These are phyloP conservation scores for Sinelater perroti DNA, from an alignment of 2,888 invertebrate species.

Conservation along the genomic window DNA sequence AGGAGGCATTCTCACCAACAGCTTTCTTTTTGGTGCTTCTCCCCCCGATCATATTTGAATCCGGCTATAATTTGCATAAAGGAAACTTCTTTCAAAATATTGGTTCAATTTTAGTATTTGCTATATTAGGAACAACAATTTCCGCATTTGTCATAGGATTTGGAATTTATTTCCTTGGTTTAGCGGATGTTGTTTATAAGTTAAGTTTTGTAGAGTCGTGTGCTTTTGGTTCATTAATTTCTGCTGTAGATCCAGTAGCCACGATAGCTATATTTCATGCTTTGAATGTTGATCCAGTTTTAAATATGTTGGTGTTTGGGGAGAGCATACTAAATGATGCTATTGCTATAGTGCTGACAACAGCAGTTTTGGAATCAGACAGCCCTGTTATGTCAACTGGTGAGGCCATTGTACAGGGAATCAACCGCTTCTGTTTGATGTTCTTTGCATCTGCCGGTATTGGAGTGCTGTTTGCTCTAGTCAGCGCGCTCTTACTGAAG, in stretches of 20 bases:
- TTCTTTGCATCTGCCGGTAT: conserved; percentile 98
- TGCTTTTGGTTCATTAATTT: conserved; percentile 97
- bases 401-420: conserved; percentile 86
- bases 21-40: conserved; percentile 96
- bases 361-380: conserved; percentile 80
- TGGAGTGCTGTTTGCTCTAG: conserved; percentile 92
- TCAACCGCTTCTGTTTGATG: conserved; percentile 93
- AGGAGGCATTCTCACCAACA: conserved; percentile 98
- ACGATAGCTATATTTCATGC: conserved; percentile 99
- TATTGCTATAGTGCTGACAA: conserved; percentile 96
- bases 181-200: conserved; percentile 90
- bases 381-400: conserved; percentile 75
- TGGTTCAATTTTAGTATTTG: conserved; percentile 97
- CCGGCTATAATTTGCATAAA: conserved; percentile 98
- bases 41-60: conserved; percentile 99
- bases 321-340: conserved; percentile 97
- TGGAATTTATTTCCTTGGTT: conserved; percentile 92
- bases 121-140: conserved; percentile 95
- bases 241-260: conserved; percentile 98
- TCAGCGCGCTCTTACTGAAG: conserved; percentile 91
- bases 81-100: conserved; percentile 97
- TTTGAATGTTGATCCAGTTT: conserved; percentile 93
- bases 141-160: conserved; percentile 97
- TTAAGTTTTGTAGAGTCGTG: conserved; percentile 96
- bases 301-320: conserved; percentile 99